Conservation (phyloP, 2,888 invertebrate genomes). For the Heliconius cydno region DNA sequence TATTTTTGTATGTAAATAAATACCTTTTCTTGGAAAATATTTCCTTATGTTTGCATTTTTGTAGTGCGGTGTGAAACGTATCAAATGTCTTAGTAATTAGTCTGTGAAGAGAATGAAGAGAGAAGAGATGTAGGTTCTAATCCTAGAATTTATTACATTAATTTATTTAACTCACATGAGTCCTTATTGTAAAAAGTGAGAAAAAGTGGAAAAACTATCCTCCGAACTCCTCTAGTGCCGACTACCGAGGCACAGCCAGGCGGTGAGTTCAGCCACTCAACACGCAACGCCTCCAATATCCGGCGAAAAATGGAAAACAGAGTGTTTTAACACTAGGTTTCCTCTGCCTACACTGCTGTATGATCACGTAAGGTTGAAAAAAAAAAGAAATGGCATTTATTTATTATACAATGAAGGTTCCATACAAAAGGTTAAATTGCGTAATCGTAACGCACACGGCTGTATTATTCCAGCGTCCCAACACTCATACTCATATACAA, state of each 20-base stretch:
- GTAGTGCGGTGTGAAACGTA: background rate
- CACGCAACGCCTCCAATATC: no score
- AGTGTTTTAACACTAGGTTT: no score
- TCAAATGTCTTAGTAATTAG: background rate
- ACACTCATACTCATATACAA: conserved; percentile 36
- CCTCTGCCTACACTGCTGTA: no score
- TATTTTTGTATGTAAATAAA: conserved; percentile 17
- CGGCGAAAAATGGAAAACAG: no score
- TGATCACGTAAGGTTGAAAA: no score
- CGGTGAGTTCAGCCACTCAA: no score
- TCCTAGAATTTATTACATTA: background rate
- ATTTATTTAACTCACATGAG: background rate
- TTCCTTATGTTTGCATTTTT: background rate
- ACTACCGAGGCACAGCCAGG: no score
- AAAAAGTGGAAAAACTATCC: no score
- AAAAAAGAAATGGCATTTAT: background rate
- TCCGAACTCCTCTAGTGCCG: no score
- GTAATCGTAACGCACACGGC: conserved; percentile 25
- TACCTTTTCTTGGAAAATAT: conserved; percentile 21
- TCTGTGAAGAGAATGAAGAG: background rate
- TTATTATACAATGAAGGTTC: conserved; percentile 7
- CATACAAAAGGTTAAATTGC: conserved; percentile 31
- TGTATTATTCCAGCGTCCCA: conserved; percentile 32
- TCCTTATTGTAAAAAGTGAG: background rate
- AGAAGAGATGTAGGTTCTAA: background rate